phyloP scores from a whole-genome alignment of 2,797 vertebrate genomes.

The Silurus aristotelis region DNA sequence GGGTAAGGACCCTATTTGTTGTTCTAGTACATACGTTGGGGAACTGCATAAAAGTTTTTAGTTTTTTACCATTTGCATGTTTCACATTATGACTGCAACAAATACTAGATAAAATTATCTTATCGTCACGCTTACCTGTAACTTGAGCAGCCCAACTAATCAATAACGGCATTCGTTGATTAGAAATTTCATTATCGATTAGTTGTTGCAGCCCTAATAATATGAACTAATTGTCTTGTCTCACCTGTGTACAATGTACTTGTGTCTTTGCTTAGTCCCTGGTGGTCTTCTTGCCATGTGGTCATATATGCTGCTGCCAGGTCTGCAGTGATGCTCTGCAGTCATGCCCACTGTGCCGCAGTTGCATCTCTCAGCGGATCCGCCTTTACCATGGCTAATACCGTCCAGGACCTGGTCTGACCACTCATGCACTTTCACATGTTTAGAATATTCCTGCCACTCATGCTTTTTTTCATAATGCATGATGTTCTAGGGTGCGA shows the following conservation, averaged over 20 bases:
- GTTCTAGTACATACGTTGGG: neutral
- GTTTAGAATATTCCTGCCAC: neutral
- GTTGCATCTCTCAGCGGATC: slow-evolving; percentile 77
- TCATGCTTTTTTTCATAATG: slow-evolving; percentile 21
- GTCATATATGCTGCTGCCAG: slow-evolving; percentile 92
- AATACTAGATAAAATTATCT: too few species aligned
- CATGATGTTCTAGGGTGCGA: neutral
- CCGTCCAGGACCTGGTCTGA: neutral
- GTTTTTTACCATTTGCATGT: neutral
- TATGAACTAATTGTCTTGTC: neutral
- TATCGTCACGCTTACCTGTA: too few species aligned
- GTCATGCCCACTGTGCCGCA: slow-evolving; percentile 87
- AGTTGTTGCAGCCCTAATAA: neutral
- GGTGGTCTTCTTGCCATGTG: slow-evolving; percentile 89
- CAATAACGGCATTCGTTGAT: too few species aligned
- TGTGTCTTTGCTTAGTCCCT: slow-evolving; percentile 76
- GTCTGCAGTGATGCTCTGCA: slow-evolving; percentile 80
- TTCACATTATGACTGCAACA: neutral
- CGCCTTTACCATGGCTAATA: slow-evolving; percentile 76
- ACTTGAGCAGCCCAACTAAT: too few species aligned
- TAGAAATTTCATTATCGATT: too few species aligned
- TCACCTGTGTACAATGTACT: neutral
- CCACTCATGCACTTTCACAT: slow-evolving; percentile 2
- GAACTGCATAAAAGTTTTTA: neutral
- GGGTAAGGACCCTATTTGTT: slow-evolving; percentile 72